Evolutionary conservation across 2,888 invertebrate species (phyloP).

Genomic region (Cinara cedri): DNA sequence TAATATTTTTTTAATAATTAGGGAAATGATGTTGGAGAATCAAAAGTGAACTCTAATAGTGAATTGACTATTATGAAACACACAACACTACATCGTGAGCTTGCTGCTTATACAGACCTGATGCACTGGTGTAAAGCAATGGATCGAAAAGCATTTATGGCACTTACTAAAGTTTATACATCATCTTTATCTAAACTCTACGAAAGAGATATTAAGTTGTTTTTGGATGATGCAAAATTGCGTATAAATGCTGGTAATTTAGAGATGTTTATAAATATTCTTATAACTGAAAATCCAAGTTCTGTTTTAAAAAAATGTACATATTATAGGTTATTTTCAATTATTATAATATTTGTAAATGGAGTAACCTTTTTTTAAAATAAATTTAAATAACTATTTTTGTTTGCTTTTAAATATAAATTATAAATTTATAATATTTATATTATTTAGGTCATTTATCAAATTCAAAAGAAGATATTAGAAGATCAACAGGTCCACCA

Average conservation of each 20-base stretch:
- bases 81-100: slow-evolving; percentile 80
- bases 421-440: not conserved
- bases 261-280: not conserved
- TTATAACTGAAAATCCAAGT: not conserved
- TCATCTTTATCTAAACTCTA: slow-evolving; percentile 84
- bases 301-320: not conserved
- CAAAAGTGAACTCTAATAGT: slow-evolving; percentile 64
- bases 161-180: slow-evolving; percentile 81
- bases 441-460: slow-evolving; percentile 49
- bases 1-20: slow-evolving; percentile 60
- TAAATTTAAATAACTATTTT: slow-evolving; percentile 62
- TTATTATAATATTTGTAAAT: not conserved
- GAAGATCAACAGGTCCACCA: slow-evolving; percentile 48
- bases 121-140: slow-evolving; percentile 91
- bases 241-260: slow-evolving; percentile 57
- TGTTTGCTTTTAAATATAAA: slow-evolving; percentile 58
- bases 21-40: slow-evolving; percentile 76
- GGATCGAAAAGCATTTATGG: slow-evolving; percentile 82
- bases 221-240: slow-evolving; percentile 76
- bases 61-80: slow-evolving; percentile 78
- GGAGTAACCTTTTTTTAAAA: not conserved
- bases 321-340: not conserved
- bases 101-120: slow-evolving; percentile 84
- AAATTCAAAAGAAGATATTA: slow-evolving; percentile 53
- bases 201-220: slow-evolving; percentile 80